Evolutionary conservation across 2,888 invertebrate genomes (phyloP), one percentile per base, ranked within the genome.

Genomic region (Melangyna quadrimaculata): DNA sequence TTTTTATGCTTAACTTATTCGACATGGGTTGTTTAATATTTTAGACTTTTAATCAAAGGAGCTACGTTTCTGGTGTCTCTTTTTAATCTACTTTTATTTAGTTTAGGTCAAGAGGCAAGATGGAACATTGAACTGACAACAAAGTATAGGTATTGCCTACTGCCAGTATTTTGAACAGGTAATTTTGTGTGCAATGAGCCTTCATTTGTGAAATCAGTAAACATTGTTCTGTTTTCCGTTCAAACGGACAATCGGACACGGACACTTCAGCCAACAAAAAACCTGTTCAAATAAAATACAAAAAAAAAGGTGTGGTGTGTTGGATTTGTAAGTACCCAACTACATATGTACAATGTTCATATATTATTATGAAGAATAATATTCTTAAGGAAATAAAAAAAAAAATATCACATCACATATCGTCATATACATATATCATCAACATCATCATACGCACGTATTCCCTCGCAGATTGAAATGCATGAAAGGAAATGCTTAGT

Each of bases 401-500:
- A 53, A 55, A 57, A 51, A 63, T 63, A 59, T 69, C 35, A 63
- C 32, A 37, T 65, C 63, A 17, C 22, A 22, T 12, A 22, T 29
- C 29, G n/a, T 55, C 53, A 27, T n/a, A n/a, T n/a, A n/a, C n/a
- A n/a, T n/a, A 24, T 51, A 51, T 51, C 19, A 48, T 48, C 48
- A 45, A 35, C 35, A 32, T 69, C 72, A 59, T 37, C 35, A 53
- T 37, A 67, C 73, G 57, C 57, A 69, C 75, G 59, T 40, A 74
- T 35, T 24, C 53, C 24, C 14, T 57, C 40, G n/a, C n/a, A 40
- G 40, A 12, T 67, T 72, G 67, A 35, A 77, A 82, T 67, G 71
- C 72, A 61, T 59, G 61, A 82, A 82, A 78, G 81, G 81, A 77
- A 77, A 82, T 78, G 72, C 67, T 67, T 59, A 48, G 22, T 72